A percentile compares a stretch with the other conserved stretches of the same genome.
These are phyloP conservation scores for Drosophila atripex DNA, from an alignment of 2,888 invertebrate genomes.

Conservation along the genomic window DNA sequence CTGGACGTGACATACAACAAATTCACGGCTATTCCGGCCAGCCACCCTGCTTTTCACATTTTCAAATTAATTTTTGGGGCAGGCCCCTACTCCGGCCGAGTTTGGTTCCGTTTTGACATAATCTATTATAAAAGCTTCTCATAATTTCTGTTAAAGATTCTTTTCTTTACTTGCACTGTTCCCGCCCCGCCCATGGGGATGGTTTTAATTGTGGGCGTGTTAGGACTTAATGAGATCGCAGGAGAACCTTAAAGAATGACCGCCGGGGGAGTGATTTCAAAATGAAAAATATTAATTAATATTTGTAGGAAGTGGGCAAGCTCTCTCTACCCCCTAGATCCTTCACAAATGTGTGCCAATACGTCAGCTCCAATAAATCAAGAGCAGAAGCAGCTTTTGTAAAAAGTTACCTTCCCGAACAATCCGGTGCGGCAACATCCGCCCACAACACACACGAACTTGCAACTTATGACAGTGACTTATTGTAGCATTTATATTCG, in stretches of 20 bases:
- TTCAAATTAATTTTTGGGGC: slow-evolving; percentile 63
- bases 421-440: slow-evolving; percentile 43
- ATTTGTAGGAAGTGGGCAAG: slow-evolving; percentile 16
- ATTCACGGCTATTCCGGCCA: slow-evolving; percentile 43
- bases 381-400: slow-evolving; percentile 12
- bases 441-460: slow-evolving; percentile 16
- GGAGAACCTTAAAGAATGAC: slow-evolving; percentile 19
- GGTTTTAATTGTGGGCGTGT: slow-evolving; percentile 68
- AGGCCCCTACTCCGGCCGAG: slow-evolving; percentile 44
- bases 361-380: slow-evolving; percentile 63
- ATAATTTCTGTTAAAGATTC: slow-evolving; percentile 51
- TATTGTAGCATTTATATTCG: slow-evolving; percentile 53
- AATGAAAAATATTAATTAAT: slow-evolving; percentile 36
- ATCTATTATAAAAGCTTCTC: slow-evolving; percentile 64
- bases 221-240: slow-evolving; percentile 53
- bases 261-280: slow-evolving; percentile 41
- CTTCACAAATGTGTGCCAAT: slow-evolving; percentile 25
- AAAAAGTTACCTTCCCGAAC: slow-evolving; percentile 61
- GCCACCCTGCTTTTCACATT: slow-evolving; percentile 30
- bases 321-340: not conserved
- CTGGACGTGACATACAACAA: slow-evolving; percentile 65
- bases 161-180: not conserved
- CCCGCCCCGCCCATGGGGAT: slow-evolving; percentile 8
- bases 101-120: slow-evolving; percentile 55
- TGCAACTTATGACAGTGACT: slow-evolving; percentile 68